Evolutionary conservation across 2,113 vertebrate species (phyloP), one percentile per base, ranked within the genome.

Genomic region (Sciurus niger): DNA sequence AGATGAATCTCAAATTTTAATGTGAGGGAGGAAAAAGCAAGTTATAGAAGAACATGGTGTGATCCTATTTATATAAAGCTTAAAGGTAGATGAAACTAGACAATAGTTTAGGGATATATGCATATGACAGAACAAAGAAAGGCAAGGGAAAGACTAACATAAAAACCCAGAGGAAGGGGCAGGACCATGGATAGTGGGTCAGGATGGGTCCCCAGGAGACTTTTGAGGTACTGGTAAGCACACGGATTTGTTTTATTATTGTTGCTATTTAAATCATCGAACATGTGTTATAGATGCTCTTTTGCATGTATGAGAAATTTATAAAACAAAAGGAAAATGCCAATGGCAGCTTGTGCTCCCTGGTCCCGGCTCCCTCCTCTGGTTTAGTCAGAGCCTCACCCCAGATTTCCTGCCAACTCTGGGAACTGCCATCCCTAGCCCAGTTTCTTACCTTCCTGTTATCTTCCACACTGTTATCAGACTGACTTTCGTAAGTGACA

Each of bases 271-370:
- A 37, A 60, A 80, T 86, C 43, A 70, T 60, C 74, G 87, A 90
- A 22, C 40, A 4, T 13, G 80, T 55, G 32, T 25, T 74, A 20
- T 4, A 65, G 28, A 37, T 74, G 37, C 55, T 79, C 34, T 93
- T 85, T 90, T 60, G 76, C 34, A 76, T 30, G 22, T 22, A 46
- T 60, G 40, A 95, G 40, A 94, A 90, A n/a, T 43, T 68, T 37
- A 46, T 78, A n/a, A 95, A 76, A 89, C 51, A 73, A 55, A 74
- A 80, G 34, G 60, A 63, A 79, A 90, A 93, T 55, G 65, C 37
- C 3, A 0, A 14, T 9, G 51, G 58, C 24, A 58, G n/a, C 28
- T 46, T n/a, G 25, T 67, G 53, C 4, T 58, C 11, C 48, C 73
- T 72, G 10, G 51, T 51, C 32, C 14, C 32, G 63, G 67, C 40